Conservation (phyloP, 2,888 invertebrate genomes). For the Shargacucullia verbasci region DNA sequence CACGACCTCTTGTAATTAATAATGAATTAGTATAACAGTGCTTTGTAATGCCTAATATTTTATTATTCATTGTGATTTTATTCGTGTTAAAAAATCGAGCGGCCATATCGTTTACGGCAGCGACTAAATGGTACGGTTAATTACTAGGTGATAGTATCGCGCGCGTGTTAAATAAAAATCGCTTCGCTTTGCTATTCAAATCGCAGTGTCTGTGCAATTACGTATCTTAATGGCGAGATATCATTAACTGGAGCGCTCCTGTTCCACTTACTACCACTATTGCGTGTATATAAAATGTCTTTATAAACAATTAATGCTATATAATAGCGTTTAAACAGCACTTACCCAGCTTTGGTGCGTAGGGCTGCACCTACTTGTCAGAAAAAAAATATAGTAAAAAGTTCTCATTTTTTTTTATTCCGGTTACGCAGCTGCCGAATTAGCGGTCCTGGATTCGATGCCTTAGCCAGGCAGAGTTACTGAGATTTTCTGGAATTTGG, state of each 20-base stretch:
- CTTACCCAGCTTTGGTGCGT: conserved; percentile 16
- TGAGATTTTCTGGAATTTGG: too few species aligned
- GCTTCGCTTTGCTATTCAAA: conserved; percentile 83
- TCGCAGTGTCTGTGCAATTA: conserved; percentile 76
- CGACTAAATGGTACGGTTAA: conserved; percentile 84
- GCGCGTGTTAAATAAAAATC: conserved; percentile 82
- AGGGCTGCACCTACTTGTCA: conserved; percentile 32
- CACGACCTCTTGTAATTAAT: conserved; percentile 59
- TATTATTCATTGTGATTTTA: conserved; percentile 70
- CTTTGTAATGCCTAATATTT: conserved; percentile 62
- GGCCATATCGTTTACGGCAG: conserved; percentile 72
- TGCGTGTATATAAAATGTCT: conserved; percentile 61
- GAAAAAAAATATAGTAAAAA: not conserved
- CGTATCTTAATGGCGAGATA: conserved; percentile 65
- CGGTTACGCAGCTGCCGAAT: too few species aligned
- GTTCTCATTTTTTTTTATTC: too few species aligned
- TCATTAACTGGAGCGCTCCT: conserved; percentile 49
- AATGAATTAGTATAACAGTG: conserved; percentile 61
- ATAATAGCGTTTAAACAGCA: conserved; percentile 45
- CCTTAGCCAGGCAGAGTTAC: too few species aligned
- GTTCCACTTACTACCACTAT: conserved; percentile 35
- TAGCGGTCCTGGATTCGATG: too few species aligned
- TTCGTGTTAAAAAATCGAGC: conserved; percentile 63
- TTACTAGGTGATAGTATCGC: conserved; percentile 79
- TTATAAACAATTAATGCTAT: conserved; percentile 59